Conservation (phyloP, 2,113 vertebrate species). For the Aptenodytes forsteri region DNA sequence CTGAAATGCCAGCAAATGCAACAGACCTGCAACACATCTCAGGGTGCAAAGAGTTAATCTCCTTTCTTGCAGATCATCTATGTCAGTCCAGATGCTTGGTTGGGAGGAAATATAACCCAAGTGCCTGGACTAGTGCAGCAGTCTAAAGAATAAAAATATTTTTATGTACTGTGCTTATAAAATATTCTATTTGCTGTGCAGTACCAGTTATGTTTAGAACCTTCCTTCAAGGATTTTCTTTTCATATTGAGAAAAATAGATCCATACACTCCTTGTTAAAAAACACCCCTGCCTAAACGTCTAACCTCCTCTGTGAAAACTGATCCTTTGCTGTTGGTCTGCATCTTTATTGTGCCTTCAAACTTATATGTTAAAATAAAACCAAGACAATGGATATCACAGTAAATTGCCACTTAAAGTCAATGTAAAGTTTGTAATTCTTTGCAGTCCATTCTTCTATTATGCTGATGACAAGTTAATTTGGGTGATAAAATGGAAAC, state of each 20-base stretch:
- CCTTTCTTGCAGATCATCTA: constrained; percentile 36
- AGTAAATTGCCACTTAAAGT: constrained; percentile 46
- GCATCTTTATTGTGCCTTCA: constrained; percentile 36
- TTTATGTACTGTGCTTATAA: constrained; percentile 40
- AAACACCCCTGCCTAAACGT: constrained; percentile 20
- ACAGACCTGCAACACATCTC: constrained; percentile 9
- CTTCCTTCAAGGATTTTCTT: constrained; percentile 26
- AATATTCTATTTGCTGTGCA: constrained; percentile 43
- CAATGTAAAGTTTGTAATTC: constrained; percentile 47
- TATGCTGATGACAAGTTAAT: constrained; percentile 67
- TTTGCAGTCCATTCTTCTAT: constrained; percentile 43
- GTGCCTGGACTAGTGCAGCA: constrained; percentile 13
- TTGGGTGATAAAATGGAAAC: constrained; percentile 63
- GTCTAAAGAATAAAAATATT: constrained; percentile 48
- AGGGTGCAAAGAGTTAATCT: constrained; percentile 53
- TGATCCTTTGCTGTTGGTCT: constrained; percentile 28
- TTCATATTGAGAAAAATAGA: constrained; percentile 28
- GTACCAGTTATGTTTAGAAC: background rate
- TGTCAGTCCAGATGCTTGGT: constrained; percentile 55
- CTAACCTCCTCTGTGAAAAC: constrained; percentile 25
- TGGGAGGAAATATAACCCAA: constrained; percentile 52
- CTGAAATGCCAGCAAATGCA: background rate
- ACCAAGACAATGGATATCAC: constrained; percentile 31
- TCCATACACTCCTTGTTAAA: constrained; percentile 25
- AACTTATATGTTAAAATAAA: constrained; percentile 14